phyloP scores from a whole-genome alignment of 2,888 invertebrate genomes.

The Syritta pipiens region DNA sequence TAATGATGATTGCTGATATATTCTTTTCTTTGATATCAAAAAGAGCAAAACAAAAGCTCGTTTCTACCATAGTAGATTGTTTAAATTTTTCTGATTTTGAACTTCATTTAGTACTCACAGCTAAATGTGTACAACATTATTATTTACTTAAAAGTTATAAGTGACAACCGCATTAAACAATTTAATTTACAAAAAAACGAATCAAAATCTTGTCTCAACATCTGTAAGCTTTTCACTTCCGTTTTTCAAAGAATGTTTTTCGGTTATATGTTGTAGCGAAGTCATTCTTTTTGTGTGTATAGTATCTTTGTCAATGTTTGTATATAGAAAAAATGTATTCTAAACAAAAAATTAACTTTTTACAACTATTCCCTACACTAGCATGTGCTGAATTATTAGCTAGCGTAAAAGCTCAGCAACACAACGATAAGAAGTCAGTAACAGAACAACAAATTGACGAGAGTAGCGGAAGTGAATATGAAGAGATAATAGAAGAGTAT shows the following conservation, averaged over 20 bases:
- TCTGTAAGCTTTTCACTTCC: no score
- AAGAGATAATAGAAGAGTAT: conserved; percentile 78
- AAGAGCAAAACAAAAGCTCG: no score
- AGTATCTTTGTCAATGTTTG: conserved; percentile 17
- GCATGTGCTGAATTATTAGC: conserved; percentile 81
- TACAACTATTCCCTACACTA: conserved; percentile 72
- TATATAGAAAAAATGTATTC: conserved; percentile 2
- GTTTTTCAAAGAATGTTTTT: background rate
- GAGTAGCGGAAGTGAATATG: conserved; percentile 77
- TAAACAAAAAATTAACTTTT: conserved; percentile 1
- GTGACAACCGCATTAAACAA: no score
- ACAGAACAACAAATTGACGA: conserved; percentile 69
- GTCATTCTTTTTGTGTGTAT: conserved; percentile 35
- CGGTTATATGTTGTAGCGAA: conserved; percentile 9
- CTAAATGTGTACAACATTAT: no score
- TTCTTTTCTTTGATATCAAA: background rate
- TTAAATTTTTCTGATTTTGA: no score
- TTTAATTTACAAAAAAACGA: background rate
- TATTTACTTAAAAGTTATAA: no score
- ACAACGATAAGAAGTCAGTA: conserved; percentile 53
- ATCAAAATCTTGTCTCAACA: no score
- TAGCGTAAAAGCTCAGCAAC: conserved; percentile 78
- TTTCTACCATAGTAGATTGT: no score
- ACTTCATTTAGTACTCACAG: no score
- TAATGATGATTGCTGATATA: background rate